Evolutionary conservation across 2,797 vertebrate species (phyloP).

Genomic region (Dendrocincla tyrannina): DNA sequence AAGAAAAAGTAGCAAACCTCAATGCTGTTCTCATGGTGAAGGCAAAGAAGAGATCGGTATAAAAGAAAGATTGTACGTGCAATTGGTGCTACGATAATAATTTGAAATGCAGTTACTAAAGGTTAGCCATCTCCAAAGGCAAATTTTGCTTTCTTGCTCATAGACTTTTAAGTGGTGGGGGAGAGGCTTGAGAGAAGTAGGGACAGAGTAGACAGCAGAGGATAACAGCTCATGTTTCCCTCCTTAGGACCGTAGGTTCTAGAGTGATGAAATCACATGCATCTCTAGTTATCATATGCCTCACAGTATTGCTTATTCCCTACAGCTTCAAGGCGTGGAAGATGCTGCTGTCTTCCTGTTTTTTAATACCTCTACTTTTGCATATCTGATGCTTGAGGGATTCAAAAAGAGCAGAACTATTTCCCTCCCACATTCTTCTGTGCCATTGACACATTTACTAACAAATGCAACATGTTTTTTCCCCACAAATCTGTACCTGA

Average conservation of each 20-base stretch:
- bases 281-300: not conserved
- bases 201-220: not conserved
- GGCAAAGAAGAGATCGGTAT: not conserved
- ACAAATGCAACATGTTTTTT: not conserved
- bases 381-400: not conserved
- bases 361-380: not conserved
- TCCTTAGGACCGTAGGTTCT: not conserved
- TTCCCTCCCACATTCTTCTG: not conserved
- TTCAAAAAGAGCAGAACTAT: not conserved
- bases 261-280: not conserved
- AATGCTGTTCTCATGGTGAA: not conserved
- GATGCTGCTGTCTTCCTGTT: not conserved
- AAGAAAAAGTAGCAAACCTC: not conserved
- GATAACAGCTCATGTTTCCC: not conserved
- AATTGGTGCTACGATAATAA: not conserved
- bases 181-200: not conserved
- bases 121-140: not conserved
- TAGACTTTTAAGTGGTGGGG: not conserved
- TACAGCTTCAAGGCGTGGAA: not conserved
- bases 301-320: not conserved
- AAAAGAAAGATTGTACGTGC: not conserved
- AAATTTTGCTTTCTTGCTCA: not conserved
- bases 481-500: not conserved
- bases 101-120: slow-evolving; percentile 20
- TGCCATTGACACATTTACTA: not conserved